A percentile compares a stretch with the other conserved stretches of the same genome.
Evolutionary conservation across 2,797 vertebrate species (phyloP).

Genomic region (Mastacembelus armatus): DNA sequence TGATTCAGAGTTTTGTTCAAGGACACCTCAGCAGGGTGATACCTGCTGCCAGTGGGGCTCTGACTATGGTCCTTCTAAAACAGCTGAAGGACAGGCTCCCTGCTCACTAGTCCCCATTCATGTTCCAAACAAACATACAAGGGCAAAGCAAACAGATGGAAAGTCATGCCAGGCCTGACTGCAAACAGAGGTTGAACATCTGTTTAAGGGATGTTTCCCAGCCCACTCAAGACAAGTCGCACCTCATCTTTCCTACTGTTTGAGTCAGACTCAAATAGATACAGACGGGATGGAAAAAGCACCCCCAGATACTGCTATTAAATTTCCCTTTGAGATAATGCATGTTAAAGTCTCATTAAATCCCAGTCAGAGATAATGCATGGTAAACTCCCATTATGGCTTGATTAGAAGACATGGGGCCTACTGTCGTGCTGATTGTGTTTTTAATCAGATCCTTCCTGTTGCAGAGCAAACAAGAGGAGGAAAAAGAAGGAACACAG

Average conservation of each 20-base stretch:
- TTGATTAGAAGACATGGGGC: slow-evolving; percentile 65
- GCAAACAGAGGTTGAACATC: slow-evolving; percentile 64
- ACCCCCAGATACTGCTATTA: slow-evolving; percentile 64
- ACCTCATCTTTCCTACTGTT: slow-evolving; percentile 44
- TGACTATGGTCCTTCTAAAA: slow-evolving; percentile 21
- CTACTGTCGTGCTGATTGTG: slow-evolving; percentile 64
- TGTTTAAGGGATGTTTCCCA: slow-evolving; percentile 56
- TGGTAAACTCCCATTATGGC: slow-evolving; percentile 67
- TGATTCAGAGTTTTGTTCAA: slow-evolving; percentile 51
- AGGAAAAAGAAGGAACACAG: slow-evolving; percentile 37
- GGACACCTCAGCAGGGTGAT: slow-evolving; percentile 55
- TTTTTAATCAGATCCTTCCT: slow-evolving; percentile 72
- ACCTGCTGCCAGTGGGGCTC: slow-evolving; percentile 39
- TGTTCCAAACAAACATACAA: slow-evolving; percentile 62
- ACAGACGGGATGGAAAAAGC: slow-evolving; percentile 52
- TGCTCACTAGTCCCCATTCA: slow-evolving; percentile 27
- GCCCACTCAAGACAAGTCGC: slow-evolving; percentile 43
- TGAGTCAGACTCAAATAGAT: slow-evolving; percentile 35
- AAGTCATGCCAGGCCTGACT: slow-evolving; percentile 39
- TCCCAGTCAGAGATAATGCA: slow-evolving; percentile 66
- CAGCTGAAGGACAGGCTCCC: slow-evolving; percentile 52
- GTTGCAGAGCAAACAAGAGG: slow-evolving; percentile 53
- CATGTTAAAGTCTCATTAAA: slow-evolving; percentile 73
- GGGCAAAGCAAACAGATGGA: slow-evolving; percentile 64
- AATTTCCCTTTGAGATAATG: slow-evolving; percentile 71